phyloP scores from a whole-genome alignment of 1,140 invertebrate species.

The Pseudomyrmex concolor region DNA sequence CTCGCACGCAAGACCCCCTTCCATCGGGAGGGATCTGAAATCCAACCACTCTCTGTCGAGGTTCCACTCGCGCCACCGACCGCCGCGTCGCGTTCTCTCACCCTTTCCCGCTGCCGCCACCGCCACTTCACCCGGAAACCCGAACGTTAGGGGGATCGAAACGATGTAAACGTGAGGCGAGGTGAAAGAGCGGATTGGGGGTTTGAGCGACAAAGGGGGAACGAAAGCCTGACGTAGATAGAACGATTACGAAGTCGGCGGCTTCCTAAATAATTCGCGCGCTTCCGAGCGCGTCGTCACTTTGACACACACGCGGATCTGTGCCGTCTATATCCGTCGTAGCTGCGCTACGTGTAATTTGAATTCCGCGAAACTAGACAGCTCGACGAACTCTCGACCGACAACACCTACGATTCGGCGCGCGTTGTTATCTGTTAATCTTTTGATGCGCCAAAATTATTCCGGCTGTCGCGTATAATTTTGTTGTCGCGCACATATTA shows the following conservation, averaged over 20 bases:
- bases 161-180: conserved; percentile 59
- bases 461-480: neutral
- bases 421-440: conserved; percentile 16
- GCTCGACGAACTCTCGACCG: conserved; percentile 38
- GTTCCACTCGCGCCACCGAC: conserved; percentile 53
- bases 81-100: neutral
- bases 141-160: conserved; percentile 59
- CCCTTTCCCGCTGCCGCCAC: neutral
- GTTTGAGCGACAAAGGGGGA: conserved; percentile 22
- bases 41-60: conserved; percentile 66
- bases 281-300: conserved; percentile 7
- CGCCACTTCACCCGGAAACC: conserved; percentile 31
- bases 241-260: conserved; percentile 65
- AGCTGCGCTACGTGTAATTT: conserved; percentile 26
- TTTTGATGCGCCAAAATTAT: conserved; percentile 16
- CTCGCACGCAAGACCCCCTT: neutral
- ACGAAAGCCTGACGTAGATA: conserved; percentile 47
- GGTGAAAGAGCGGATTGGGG: conserved; percentile 4
- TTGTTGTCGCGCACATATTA: neutral
- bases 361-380: conserved; percentile 44
- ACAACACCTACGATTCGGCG: conserved; percentile 37
- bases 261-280: conserved; percentile 69
- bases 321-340: conserved; percentile 37
- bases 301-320: conserved; percentile 7
- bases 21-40: conserved; percentile 33